phyloP scores from a whole-genome alignment of 2,888 invertebrate genomes.

The Ephialtes manifestator region DNA sequence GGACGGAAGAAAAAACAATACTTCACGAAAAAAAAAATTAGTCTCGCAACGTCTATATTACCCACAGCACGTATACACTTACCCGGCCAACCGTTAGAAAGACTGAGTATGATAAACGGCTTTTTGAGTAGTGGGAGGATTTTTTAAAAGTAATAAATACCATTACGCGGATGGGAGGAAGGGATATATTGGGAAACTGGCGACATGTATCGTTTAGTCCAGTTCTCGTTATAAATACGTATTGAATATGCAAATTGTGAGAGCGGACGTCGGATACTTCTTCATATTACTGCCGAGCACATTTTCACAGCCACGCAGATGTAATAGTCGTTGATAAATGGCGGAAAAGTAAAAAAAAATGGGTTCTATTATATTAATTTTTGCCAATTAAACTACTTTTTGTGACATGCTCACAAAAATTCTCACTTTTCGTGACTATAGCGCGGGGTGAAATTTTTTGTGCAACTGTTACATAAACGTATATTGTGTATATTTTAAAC shows the following conservation, averaged over 20 bases:
- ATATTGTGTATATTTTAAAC: too few relatives aligned
- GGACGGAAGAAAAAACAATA: slow-evolving; percentile 12
- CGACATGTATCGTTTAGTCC: slow-evolving; percentile 55
- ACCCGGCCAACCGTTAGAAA: slow-evolving; percentile 69
- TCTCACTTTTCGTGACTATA: too few relatives aligned
- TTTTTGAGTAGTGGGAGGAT: slow-evolving; percentile 67
- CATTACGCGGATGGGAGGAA: slow-evolving; percentile 39
- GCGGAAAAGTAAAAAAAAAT: too few relatives aligned
- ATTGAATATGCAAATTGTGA: slow-evolving; percentile 51
- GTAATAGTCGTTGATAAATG: background rate
- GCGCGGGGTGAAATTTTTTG: too few relatives aligned
- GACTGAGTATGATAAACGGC: slow-evolving; percentile 71
- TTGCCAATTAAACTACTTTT: too few relatives aligned
- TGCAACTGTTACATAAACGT: too few relatives aligned
- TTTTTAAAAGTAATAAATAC: slow-evolving; percentile 52
- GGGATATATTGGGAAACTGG: slow-evolving; percentile 31
- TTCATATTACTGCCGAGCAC: slow-evolving; percentile 7
- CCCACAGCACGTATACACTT: slow-evolving; percentile 62
- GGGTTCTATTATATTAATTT: too few relatives aligned
- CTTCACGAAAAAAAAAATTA: background rate
- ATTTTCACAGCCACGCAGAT: background rate
- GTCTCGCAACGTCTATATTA: slow-evolving; percentile 48
- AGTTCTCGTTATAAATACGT: slow-evolving; percentile 50
- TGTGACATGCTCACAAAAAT: too few relatives aligned
- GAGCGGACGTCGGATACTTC: slow-evolving; percentile 52